Base-by-base conservation (phyloP, 1,140 invertebrate species). In the Zaprionus kolodkinae region DNA sequence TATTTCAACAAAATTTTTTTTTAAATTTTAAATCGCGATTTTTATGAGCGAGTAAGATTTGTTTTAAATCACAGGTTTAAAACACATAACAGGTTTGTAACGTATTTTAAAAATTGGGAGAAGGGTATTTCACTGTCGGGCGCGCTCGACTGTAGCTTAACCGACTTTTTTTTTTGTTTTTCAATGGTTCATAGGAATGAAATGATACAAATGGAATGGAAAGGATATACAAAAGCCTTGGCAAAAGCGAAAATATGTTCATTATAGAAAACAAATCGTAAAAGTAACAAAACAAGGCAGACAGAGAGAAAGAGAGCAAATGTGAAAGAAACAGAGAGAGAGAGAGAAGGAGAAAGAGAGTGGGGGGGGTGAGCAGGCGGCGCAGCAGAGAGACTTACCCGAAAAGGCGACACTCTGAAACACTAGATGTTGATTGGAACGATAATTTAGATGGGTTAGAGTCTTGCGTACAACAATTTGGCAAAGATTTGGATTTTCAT, bases 341-440 rank as follows among this genome's bases (percentile, higher is more conserved):
- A 7, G n/a, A 21, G 27, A 10, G 33, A 35, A 25, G 35, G 36
- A 40, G 13, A 56, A n/a, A 56, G 12, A 30, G 27, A 30, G n/a
- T 5, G 21, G n/a, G 13, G 33, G 50, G 15, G 12, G 27, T 25
- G 48, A 36, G 50, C 36, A 36, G 68, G 25, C 11, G n/a, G 40
- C 38, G 13, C 27, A 52, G 45, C 30, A 30, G 57, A 30, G 71
- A 79, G 94, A 96, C 96, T 97, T 96, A 97, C 96, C 96, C 94
- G 96, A 97, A 94, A 97, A 97, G 94, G 96, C 96, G 96, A 97
- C 96, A 94, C 96, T 97, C 96, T 97, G 96, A 96, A 97, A 97
- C 96, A 97, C 96, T 97, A 95, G 94, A 93, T 85, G 76, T 97
- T 95, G 94, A 93, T 91, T 79, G 81, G 89, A 89, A 85, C 81